Evolutionary conservation across 2,888 invertebrate species (phyloP), one percentile per base, ranked within the genome.

Genomic region (Pocota personata): DNA sequence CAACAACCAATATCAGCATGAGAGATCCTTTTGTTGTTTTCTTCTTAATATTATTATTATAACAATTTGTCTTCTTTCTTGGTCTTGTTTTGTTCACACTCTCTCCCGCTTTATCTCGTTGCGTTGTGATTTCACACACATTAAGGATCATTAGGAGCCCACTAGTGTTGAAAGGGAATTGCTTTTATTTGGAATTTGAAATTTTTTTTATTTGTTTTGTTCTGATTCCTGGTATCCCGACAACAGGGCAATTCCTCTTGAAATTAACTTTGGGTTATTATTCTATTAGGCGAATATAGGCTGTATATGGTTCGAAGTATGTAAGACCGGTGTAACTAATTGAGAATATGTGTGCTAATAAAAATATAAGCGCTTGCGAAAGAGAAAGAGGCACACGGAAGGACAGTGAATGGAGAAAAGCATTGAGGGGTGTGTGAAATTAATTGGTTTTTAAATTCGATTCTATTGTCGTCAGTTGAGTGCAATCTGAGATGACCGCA

Each of bases 261-360:
- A 83, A 77, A 73, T 83, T 83, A 79, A 83, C 79, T 83, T 67
- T 19, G 37, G 55, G 35, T 30, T 83, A 83, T 73, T 83, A 78
- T 78, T 69, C 73, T 55, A 78, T 83, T 83, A 78, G 52, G 48
- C 6, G 58, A 50, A 77, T 35, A 40, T 12, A 24, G 27, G 27
- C 14, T 14, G 7, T 12, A 16, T 40, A 62, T 10, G 4, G 8
- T 12, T 46, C n/a, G 0, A 16, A 30, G 24, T 60, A 30, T 69
- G 37, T 52, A 69, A 37, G 37, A 12, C 6, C 0, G 10, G 12
- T 24, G 67, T 2, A 37, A 60, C 50, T 50, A 77, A 67, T 69
- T 77, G 43, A 21, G 19, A 12, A 24, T 72, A 46, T 64, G 72
- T 72, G 64, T 66, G 64, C 57, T 66, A 79, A 72, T 78, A 50